Percentiles rank a stretch among this genome's conserved stretches.
Conservation (phyloP, 2,888 invertebrate species). For the Eupeodes luniger region DNA sequence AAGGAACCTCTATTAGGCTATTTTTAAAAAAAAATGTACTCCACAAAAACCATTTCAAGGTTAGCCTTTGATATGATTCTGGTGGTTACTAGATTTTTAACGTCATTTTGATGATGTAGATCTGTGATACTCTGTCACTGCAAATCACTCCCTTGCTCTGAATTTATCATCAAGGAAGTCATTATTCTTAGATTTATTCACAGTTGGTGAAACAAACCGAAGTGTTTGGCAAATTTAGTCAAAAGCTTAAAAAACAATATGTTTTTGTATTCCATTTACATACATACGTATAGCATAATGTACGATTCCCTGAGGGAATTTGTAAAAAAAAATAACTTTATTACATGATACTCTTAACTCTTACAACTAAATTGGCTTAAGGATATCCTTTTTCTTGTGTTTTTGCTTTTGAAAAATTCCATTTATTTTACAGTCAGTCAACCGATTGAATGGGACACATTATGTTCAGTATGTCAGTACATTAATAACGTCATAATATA, state of each 20-base stretch:
- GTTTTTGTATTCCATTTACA: not conserved
- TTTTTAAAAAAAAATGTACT: no score
- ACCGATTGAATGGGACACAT: conserved; percentile 64
- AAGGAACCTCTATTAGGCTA: no score
- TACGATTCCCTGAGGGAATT: not conserved
- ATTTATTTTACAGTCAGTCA: conserved; percentile 55
- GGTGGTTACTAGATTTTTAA: not conserved
- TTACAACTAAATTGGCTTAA: not conserved
- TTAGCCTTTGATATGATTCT: not conserved
- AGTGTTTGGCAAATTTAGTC: not conserved
- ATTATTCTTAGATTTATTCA: conserved; percentile 20
- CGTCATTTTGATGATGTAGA: not conserved
- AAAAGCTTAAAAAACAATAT: conserved; percentile 13
- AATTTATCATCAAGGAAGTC: conserved; percentile 18
- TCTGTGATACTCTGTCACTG: conserved; percentile 4
- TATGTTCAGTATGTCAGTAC: conserved; percentile 49
- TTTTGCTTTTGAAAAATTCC: not conserved
- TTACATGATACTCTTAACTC: not conserved
- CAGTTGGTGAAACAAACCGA: not conserved
- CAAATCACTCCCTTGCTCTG: not conserved
- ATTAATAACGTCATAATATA: conserved; percentile 58
- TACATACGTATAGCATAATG: no score
- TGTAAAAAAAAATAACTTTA: not conserved
- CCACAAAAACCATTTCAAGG: no score
- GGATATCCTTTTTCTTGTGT: not conserved